These are phyloP conservation scores for Eciton burchellii DNA, from an alignment of 1,140 invertebrate genomes.

Conservation along the genomic window DNA sequence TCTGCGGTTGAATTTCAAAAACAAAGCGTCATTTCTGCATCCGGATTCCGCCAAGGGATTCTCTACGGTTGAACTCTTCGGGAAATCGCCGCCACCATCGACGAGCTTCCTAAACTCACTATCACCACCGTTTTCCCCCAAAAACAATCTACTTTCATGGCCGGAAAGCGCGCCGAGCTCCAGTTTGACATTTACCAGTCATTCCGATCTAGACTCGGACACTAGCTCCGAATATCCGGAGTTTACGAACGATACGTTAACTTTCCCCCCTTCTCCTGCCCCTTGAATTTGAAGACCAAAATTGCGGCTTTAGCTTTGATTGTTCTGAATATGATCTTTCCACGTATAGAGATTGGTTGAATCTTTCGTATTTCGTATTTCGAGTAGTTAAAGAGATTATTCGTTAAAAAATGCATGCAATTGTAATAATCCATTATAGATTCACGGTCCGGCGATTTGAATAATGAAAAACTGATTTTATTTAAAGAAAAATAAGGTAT, in stretches of 20 bases:
- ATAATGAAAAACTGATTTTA: not conserved
- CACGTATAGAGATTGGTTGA: not conserved
- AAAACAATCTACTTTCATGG: conserved; percentile 82
- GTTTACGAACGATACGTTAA: conserved; percentile 82
- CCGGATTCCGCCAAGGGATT: conserved; percentile 77
- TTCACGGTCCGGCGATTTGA: not conserved
- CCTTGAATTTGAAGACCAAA: conserved; percentile 68
- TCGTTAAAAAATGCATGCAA: conserved; percentile 1
- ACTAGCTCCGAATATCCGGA: conserved; percentile 85
- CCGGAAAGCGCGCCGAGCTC: conserved; percentile 83
- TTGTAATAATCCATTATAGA: conserved; percentile 6
- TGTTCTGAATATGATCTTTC: not conserved
- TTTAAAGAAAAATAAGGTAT: not conserved
- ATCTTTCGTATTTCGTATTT: no score
- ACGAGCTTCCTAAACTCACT: conserved; percentile 84
- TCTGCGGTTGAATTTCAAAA: conserved; percentile 80
- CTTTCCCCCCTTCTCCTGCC: conserved; percentile 83
- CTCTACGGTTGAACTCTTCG: conserved; percentile 78
- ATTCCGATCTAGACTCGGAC: conserved; percentile 83
- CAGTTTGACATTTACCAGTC: conserved; percentile 84
- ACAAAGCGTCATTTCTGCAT: conserved; percentile 76
- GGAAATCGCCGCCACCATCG: conserved; percentile 83
- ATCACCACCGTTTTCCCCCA: conserved; percentile 82
- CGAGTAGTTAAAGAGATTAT: conserved; percentile 1
- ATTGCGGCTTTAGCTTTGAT: not conserved